Evolutionary conservation across 2,888 invertebrate species (phyloP).

Genomic region (Amorpha juglandis): DNA sequence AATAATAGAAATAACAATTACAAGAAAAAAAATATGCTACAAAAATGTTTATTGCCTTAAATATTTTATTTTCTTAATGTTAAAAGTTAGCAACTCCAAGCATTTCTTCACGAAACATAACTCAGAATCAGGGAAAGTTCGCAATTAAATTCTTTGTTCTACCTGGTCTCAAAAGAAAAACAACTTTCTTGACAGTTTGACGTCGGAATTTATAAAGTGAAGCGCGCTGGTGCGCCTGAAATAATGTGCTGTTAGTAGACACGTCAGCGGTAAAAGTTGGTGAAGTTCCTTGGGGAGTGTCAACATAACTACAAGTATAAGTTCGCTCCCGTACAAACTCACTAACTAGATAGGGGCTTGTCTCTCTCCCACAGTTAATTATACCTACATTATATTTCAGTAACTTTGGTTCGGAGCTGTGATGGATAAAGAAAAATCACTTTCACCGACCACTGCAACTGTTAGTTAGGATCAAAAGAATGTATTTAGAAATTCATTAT

Average conservation of each 20-base stretch:
- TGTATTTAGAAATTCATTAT: no score
- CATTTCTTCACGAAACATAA: constrained; percentile 10
- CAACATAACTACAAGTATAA: constrained; percentile 33
- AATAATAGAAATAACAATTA: neutral
- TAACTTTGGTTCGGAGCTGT: neutral
- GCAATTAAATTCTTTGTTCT: constrained; percentile 33
- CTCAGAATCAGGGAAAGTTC: constrained; percentile 26
- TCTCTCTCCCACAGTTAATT: constrained; percentile 32
- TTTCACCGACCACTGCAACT: neutral
- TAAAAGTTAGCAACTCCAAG: constrained; percentile 21
- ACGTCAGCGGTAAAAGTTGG: constrained; percentile 57
- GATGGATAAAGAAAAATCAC: neutral
- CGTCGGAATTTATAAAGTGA: constrained; percentile 49
- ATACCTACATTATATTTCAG: constrained; percentile 24
- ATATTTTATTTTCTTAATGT: constrained; percentile 16
- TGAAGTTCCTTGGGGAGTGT: constrained; percentile 48
- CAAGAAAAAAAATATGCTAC: neutral
- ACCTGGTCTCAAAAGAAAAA: constrained; percentile 36
- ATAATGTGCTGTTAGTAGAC: constrained; percentile 50
- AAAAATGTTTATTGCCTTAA: constrained; percentile 6
- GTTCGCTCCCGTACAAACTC: constrained; percentile 49
- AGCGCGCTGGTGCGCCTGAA: constrained; percentile 38
- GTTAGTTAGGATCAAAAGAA: no score
- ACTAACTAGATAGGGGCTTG: constrained; percentile 56
- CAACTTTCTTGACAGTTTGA: constrained; percentile 53